Base-by-base conservation (phyloP, 2,797 vertebrate genomes). In the Hydrophis major region DNA sequence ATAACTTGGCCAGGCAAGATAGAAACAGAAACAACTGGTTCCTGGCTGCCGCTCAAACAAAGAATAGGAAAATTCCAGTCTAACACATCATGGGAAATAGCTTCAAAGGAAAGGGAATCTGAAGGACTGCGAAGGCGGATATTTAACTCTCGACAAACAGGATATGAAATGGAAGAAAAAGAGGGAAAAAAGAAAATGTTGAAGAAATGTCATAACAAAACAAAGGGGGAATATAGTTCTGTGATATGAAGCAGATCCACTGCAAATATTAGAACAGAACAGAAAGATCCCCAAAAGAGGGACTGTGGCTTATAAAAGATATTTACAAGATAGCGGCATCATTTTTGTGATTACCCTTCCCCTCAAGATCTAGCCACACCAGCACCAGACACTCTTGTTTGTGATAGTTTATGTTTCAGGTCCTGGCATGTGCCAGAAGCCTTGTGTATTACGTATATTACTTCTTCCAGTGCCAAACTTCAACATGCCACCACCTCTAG, bases 301-400 rank as follows among this genome's bases (percentile, higher is more conserved):
- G 93, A 59, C 88, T 87, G 89, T 89, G 89, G 86, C 93, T 95
- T 95, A 86, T 59, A 94, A 95, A 91, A 93, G 66, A 83, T 96
- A 96, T 97, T 94, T 96, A 97, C 96, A 97, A 93, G 69, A 92
- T 86, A 89, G 32, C 63, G 47, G 78, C 61, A 92, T 59, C 60
- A 63, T 53, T 61, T 7, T 50, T 74, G 88, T 27, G 47, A 86
- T 83, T n/a, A 20, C 28, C 90, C 78, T 37, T 59, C 63, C 55
- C 42, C 69, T 37, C 13, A 57, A 0, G 59, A 87, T 37, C 61
- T 78, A 50, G 4, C 37, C 37, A 37, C 63, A 83, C 89, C 91
- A 89, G 90, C 91, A 93, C 61, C 78, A 90, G 28, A 89, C 56
- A 92, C 87, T 1, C 22, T 25, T 63, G 56, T 61, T 69, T 47